phyloP scores from a whole-genome alignment of 2,113 vertebrate genomes.

The Hemichromis elongatus region DNA sequence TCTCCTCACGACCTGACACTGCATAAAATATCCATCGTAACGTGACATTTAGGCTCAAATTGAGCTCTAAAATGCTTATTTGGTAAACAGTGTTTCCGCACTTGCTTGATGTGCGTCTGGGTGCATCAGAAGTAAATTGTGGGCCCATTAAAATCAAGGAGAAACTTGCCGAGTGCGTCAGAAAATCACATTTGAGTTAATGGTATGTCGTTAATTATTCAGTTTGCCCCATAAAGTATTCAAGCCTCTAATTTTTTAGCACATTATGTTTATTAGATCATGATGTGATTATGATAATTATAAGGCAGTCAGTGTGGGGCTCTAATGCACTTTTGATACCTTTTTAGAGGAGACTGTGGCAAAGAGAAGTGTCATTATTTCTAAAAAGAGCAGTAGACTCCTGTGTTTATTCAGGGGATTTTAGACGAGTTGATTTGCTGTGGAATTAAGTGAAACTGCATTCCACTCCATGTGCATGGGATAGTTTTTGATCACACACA shows the following conservation, averaged over 20 bases:
- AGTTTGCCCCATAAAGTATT: slow-evolving; percentile 48
- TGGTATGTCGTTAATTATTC: slow-evolving; percentile 46
- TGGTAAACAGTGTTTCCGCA: background rate
- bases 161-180: background rate
- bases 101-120: background rate
- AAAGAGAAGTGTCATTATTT: background rate
- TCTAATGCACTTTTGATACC: slow-evolving; percentile 12
- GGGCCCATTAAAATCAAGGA: slow-evolving; percentile 13
- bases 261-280: slow-evolving; percentile 55
- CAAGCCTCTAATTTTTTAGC: slow-evolving; percentile 35
- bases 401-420: background rate
- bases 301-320: background rate
- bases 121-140: background rate
- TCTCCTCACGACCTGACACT: background rate
- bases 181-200: slow-evolving; percentile 43
- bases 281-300: slow-evolving; percentile 46
- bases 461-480: background rate
- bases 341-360: background rate
- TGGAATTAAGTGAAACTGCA: background rate
- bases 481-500: background rate
- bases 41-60: background rate
- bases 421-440: background rate
- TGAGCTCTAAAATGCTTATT: slow-evolving; percentile 13
- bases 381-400: background rate
- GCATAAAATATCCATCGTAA: background rate